These are phyloP conservation scores for Cryptotis parvus DNA, from an alignment of 2,113 vertebrate species.

Conservation along the genomic window DNA sequence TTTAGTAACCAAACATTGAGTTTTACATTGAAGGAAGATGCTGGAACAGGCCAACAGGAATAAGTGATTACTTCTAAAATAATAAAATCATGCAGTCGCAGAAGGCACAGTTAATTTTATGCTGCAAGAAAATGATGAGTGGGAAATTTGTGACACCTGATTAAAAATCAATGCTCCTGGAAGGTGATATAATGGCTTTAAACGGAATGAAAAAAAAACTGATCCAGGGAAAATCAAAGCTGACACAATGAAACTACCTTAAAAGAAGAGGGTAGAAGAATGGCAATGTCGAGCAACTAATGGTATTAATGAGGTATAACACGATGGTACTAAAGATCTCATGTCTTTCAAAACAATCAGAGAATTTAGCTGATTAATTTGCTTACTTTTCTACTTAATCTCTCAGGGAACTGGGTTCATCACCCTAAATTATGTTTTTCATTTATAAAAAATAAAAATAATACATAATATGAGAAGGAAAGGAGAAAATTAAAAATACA, in stretches of 20 bases:
- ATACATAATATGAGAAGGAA: not conserved
- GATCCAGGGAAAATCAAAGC: constrained; percentile 67
- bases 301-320: constrained; percentile 56
- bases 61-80: constrained; percentile 80
- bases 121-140: constrained; percentile 78
- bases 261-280: constrained; percentile 62
- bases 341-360: not conserved
- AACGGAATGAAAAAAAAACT: constrained; percentile 52
- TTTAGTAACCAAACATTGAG: constrained; percentile 48
- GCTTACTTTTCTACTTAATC: constrained; percentile 53
- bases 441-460: constrained; percentile 29
- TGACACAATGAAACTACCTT: constrained; percentile 50
- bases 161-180: constrained; percentile 75
- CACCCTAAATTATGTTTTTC: constrained; percentile 19
- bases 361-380: constrained; percentile 66
- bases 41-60: constrained; percentile 56
- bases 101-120: constrained; percentile 57
- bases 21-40: constrained; percentile 53
- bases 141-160: constrained; percentile 80
- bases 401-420: not conserved
- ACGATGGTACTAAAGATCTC: not conserved
- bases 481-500: not conserved
- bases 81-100: constrained; percentile 60
- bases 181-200: constrained; percentile 76
- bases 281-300: constrained; percentile 60